These are phyloP conservation scores for Phataginus tricuspis DNA, from an alignment of 2,797 vertebrate genomes.

Conservation along the genomic window DNA sequence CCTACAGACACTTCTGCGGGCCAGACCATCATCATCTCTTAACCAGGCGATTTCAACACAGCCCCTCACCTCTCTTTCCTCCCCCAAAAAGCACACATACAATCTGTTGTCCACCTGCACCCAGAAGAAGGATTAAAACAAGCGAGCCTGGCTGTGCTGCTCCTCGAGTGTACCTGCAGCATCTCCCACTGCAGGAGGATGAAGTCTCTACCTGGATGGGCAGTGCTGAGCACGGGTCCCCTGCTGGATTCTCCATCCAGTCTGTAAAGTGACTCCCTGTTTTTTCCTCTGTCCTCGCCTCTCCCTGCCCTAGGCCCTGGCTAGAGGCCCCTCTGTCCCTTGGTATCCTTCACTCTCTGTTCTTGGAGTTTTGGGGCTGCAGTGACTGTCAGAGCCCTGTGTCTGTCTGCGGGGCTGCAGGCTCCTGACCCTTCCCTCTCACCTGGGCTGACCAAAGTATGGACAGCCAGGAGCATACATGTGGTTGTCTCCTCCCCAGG, in stretches of 20 bases:
- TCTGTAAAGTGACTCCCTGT: neutral
- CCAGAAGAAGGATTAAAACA: neutral
- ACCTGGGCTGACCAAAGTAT: neutral
- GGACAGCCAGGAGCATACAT: neutral
- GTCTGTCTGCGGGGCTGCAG: neutral
- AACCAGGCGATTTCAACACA: neutral
- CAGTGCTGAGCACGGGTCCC: neutral
- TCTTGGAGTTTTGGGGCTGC: neutral
- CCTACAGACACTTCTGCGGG: neutral
- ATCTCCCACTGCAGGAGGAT: neutral
- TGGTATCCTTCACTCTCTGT: neutral
- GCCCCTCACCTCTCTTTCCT: neutral
- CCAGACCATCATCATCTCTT: neutral
- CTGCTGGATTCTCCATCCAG: neutral
- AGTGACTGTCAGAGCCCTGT: neutral
- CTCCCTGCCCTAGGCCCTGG: neutral
- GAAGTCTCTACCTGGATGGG: neutral
- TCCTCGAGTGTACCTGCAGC: neutral
- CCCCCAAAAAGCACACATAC: neutral
- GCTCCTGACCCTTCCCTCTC: neutral
- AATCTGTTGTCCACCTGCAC: neutral
- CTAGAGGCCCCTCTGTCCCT: neutral
- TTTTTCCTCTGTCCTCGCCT: neutral
- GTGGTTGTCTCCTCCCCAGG: neutral
- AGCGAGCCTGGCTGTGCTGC: neutral